Conservation (phyloP, 2,797 vertebrate species). For the Geotrypetes seraphini region DNA sequence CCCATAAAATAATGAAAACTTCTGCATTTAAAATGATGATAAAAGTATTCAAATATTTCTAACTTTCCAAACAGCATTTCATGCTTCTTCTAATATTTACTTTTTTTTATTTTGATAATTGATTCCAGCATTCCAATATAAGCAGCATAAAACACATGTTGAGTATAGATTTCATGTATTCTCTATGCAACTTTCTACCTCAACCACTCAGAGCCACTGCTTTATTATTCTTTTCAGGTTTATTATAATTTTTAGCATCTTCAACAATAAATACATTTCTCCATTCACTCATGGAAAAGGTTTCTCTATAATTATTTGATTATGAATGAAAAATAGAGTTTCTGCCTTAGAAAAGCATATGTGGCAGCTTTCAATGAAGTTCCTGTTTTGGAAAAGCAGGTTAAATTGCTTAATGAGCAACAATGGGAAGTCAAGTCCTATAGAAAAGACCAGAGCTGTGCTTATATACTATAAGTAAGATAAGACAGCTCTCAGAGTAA, state of each 20-base stretch:
- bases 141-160: not conserved
- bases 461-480: slow-evolving; percentile 27
- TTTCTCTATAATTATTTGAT: slow-evolving; percentile 23
- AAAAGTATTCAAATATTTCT: not conserved
- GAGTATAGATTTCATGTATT: slow-evolving; percentile 9
- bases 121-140: not conserved
- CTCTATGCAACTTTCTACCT: slow-evolving; percentile 7
- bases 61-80: slow-evolving; percentile 2
- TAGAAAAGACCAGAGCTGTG: slow-evolving; percentile 1
- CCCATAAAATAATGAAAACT: not conserved
- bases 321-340: slow-evolving; percentile 11
- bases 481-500: slow-evolving; percentile 28
- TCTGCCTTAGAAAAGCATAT: slow-evolving; percentile 14
- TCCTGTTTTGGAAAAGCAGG: slow-evolving; percentile 24
- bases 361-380: slow-evolving; percentile 24
- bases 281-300: slow-evolving; percentile 18
- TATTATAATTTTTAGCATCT: slow-evolving; percentile 21
- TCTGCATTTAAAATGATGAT: not conserved
- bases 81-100: not conserved
- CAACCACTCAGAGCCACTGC: not conserved
- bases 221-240: slow-evolving; percentile 10
- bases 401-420: slow-evolving; percentile 20
- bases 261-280: slow-evolving; percentile 22
- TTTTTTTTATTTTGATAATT: not conserved
- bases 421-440: slow-evolving; percentile 26